A percentile compares a stretch with the other conserved stretches of the same genome.
These are phyloP conservation scores for Exaiptasia diaphana DNA, from an alignment of 64 coral and sea anemone species.

Conservation along the genomic window DNA sequence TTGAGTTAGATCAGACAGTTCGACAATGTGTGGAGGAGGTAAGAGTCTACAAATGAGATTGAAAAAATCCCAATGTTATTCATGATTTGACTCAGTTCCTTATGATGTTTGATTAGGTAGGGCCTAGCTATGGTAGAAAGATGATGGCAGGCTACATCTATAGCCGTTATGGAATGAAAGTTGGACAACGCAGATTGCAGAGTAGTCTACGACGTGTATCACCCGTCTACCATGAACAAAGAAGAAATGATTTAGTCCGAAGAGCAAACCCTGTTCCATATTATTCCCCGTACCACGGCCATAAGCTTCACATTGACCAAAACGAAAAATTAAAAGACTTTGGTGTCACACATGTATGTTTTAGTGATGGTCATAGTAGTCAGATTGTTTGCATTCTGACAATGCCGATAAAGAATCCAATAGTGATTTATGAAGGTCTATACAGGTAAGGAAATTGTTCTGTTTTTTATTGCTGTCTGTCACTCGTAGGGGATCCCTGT, in stretches of 20 bases:
- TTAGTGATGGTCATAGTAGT: slow-evolving; percentile 41
- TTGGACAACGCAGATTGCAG: slow-evolving; percentile 20
- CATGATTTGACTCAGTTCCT: not conserved
- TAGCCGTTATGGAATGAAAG: not conserved
- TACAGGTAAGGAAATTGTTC: not conserved
- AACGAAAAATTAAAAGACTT: slow-evolving; percentile 32
- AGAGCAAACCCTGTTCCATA: slow-evolving; percentile 24
- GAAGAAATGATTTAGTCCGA: slow-evolving; percentile 25
- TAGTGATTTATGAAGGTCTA: slow-evolving; percentile 14
- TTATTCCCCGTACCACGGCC: slow-evolving; percentile 16
- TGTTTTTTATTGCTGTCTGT: no score
- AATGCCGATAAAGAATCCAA: slow-evolving; percentile 34
- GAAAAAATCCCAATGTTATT: not conserved
- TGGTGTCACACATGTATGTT: slow-evolving; percentile 37
- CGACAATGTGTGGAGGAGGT: not conserved
- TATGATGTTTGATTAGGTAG: not conserved
- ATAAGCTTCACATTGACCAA: slow-evolving; percentile 12
- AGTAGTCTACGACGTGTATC: not conserved
- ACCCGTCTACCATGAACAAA: slow-evolving; percentile 23
- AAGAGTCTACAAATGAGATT: not conserved
- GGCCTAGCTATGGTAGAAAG: slow-evolving; percentile 23
- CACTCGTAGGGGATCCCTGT: no score
- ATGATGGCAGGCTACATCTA: slow-evolving; percentile 32
- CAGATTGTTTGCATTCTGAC: slow-evolving; percentile 20
- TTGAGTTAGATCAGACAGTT: not conserved